Evolutionary conservation across 2,113 vertebrate species (phyloP), one percentile per base, ranked within the genome.

Genomic region (Dipodomys merriami): DNA sequence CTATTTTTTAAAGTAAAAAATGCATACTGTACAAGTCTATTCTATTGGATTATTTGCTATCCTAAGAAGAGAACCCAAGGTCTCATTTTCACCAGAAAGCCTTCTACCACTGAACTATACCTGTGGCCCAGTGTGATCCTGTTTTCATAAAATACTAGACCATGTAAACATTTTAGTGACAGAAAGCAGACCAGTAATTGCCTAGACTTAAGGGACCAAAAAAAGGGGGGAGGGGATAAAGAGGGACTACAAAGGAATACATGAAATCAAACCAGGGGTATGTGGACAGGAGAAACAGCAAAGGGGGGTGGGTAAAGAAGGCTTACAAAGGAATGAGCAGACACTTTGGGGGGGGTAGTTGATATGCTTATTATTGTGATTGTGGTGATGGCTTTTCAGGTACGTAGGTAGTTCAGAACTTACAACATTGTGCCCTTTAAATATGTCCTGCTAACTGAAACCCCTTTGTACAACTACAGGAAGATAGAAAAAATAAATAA

Each of bases 111-210:
- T 29, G 65, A 67, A 25, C 25, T 67, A 67, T 8, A 67, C 10
- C 8, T 27, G 4, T 7, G 29, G 23, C 27, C 25, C 23, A 29
- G 65, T 67, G 25, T 11, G 25, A 25, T 67, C 83, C 27, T 33
- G 23, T 64, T 80, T 76, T 88, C 23, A 77, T 65, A 46, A 46
- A 81, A 23, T 91, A 89, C 46, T 83, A 60, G 71, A 69, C 93
- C 79, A 83, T 23, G 27, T 29, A 83, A 85, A 86, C 46, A 57
- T 27, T 23, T 83, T 68, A 65, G 39, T 39, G 19, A 74, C 35
- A 69, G 35, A 78, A 69, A 85, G 73, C 29, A 90, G 33, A 81
- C 39, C 49, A 62, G 16, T 49, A 13, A 29, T 53, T 73, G 35
- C 46, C 46, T 78, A 23, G 39, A 20, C 16, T 62, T 11, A 1